A percentile compares a stretch with the other conserved stretches of the same genome.
Evolutionary conservation across 2,113 vertebrate genomes (phyloP).

Genomic region (Tenrec ecaudatus): DNA sequence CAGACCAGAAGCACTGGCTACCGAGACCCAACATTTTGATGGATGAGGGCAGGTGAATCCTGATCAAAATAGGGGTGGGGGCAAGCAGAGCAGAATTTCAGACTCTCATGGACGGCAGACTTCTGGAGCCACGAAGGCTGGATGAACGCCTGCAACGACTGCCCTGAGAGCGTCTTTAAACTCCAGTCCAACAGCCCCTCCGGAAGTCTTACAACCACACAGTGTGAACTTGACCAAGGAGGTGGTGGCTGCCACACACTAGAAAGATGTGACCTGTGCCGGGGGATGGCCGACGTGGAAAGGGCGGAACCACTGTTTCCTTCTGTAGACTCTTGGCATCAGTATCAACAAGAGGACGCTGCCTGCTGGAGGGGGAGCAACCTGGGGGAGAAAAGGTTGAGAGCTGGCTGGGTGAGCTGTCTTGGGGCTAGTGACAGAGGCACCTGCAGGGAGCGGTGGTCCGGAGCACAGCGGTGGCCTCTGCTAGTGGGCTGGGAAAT

Average conservation of each 20-base stretch:
- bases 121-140: not conserved
- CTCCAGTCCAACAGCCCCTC: not conserved
- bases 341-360: too few species aligned
- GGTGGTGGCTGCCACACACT: not conserved
- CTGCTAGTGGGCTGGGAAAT: not conserved
- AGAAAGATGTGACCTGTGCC: not conserved
- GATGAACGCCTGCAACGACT: not conserved
- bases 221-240: not conserved
- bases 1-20: not conserved
- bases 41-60: not conserved
- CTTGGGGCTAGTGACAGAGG: not conserved
- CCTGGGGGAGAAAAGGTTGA: not conserved
- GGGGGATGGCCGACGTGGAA: not conserved
- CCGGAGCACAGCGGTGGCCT: not conserved
- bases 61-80: not conserved
- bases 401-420: not conserved
- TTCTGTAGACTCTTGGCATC: not conserved
- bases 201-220: not conserved
- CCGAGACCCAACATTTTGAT: not conserved
- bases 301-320: not conserved
- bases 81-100: not conserved
- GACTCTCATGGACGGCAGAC: not conserved
- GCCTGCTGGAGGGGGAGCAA: not conserved
- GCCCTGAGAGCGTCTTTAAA: not conserved
- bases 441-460: not conserved